phyloP scores from a whole-genome alignment of 2,113 vertebrate genomes.

The Phodopus roborovskii region DNA sequence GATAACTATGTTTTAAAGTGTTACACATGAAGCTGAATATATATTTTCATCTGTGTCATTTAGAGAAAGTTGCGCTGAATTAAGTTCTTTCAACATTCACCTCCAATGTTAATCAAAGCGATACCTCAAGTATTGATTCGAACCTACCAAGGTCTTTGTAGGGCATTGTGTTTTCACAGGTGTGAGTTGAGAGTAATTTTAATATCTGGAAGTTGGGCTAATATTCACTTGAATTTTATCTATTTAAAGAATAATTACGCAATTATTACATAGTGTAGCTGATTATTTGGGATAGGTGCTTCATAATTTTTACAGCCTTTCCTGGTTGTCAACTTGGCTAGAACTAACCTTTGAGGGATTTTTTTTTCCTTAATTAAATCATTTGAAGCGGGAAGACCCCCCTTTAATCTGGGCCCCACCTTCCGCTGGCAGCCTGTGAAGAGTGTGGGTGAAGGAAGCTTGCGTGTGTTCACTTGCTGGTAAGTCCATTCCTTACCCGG shows the following conservation, averaged over 20 bases:
- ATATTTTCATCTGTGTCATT: not conserved
- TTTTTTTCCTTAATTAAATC: not conserved
- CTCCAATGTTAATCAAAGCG: not conserved
- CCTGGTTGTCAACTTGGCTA: not conserved
- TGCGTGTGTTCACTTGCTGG: too few species aligned
- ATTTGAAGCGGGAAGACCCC: not conserved
- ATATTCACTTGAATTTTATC: not conserved
- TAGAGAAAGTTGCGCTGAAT: not conserved
- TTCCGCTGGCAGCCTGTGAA: not conserved
- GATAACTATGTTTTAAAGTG: not conserved
- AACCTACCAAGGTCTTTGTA: not conserved
- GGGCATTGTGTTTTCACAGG: not conserved
- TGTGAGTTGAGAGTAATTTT: not conserved
- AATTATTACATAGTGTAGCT: not conserved
- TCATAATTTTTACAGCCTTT: not conserved
- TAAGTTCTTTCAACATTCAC: not conserved
- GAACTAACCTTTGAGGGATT: not conserved
- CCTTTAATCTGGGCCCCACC: not conserved
- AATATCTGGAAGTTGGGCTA: not conserved
- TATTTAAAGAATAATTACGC: not conserved
- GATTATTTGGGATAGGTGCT: conserved; percentile 1
- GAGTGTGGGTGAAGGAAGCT: not conserved
- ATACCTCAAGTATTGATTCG: not conserved
- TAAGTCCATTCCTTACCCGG: not conserved
- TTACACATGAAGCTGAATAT: not conserved